Conservation (phyloP, 1,140 invertebrate genomes). For the Teleogryllus occipitalis region DNA sequence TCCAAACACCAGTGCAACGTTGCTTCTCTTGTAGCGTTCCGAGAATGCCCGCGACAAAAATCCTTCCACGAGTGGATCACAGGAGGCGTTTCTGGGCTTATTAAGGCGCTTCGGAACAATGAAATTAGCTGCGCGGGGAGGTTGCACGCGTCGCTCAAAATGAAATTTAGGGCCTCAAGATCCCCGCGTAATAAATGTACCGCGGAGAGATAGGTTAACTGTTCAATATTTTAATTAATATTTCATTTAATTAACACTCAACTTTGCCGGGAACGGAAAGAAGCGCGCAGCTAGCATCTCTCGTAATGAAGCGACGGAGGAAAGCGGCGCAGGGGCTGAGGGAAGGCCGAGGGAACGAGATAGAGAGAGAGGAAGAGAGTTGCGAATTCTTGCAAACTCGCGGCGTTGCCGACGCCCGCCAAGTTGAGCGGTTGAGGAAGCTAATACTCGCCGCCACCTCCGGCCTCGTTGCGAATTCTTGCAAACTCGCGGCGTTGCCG, state of each 20-base stretch:
- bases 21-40: too few species aligned
- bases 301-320: not conserved
- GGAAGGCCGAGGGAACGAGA: not conserved
- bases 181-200: not conserved
- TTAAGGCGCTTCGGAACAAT: not conserved
- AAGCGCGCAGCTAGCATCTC: not conserved
- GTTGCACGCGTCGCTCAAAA: not conserved
- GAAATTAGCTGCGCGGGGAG: not conserved
- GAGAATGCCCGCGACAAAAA: too few species aligned
- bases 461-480: not conserved
- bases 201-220: not conserved
- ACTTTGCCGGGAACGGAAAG: not conserved
- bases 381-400: not conserved
- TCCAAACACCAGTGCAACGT: too few species aligned
- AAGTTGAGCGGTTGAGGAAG: not conserved
- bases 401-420: not conserved
- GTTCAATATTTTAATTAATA: constrained; percentile 6
- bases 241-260: constrained; percentile 1
- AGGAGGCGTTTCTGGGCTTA: not conserved
- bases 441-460: not conserved
- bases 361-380: not conserved
- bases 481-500: not conserved
- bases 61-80: too few species aligned
- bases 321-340: not conserved
- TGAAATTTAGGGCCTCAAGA: not conserved